phyloP scores from a whole-genome alignment of 2,797 vertebrate species.

The Petrocephalus schoutedeni region DNA sequence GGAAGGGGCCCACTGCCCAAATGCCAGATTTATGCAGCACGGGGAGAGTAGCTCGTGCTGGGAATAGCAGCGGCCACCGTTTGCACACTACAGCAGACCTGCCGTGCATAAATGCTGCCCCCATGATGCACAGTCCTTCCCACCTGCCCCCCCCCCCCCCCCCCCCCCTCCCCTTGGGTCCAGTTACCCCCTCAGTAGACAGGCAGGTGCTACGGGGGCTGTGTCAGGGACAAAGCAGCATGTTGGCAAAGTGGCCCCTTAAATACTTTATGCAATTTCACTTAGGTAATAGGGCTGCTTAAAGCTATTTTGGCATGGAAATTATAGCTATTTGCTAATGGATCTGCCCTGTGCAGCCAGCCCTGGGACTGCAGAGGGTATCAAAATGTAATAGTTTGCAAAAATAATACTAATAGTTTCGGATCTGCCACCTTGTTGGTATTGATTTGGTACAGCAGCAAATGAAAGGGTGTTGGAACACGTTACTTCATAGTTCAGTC shows the following conservation, averaged over 20 bases:
- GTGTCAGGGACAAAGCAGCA: not conserved
- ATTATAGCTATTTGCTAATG: not conserved
- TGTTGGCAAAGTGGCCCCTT: not conserved
- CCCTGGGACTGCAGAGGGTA: not conserved
- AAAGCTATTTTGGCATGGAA: not conserved
- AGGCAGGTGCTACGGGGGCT: not conserved
- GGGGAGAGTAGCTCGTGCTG: not conserved
- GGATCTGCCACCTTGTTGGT: not conserved
- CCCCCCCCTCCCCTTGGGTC: not conserved
- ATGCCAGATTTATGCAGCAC: not conserved
- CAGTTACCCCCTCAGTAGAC: not conserved
- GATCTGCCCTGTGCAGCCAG: not conserved
- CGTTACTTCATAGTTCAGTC: not conserved
- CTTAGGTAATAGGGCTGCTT: not conserved
- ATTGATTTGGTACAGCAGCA: not conserved
- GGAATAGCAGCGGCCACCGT: not conserved
- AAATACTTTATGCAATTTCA: not conserved
- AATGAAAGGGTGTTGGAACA: not conserved
- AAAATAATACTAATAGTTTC: not conserved
- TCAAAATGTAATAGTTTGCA: not conserved
- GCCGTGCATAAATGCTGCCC: not conserved
- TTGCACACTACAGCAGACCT: not conserved
- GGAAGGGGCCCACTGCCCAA: not conserved
- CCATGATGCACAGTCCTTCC: not conserved
- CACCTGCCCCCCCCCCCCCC: not conserved